Base-by-base conservation (phyloP, 2,797 vertebrate genomes). In the Prionace glauca region DNA sequence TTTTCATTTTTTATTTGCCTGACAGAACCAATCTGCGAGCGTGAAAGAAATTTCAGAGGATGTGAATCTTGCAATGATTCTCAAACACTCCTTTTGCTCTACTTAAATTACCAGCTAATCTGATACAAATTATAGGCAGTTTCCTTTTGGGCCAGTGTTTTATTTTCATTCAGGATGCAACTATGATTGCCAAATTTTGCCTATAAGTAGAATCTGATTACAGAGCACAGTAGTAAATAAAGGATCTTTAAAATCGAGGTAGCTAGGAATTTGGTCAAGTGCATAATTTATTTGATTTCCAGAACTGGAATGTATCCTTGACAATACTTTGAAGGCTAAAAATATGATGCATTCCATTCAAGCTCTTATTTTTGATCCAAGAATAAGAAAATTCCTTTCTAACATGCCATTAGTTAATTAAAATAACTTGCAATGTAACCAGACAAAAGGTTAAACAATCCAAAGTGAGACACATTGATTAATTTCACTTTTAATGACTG, bases 291-390 rank as follows among this genome's bases (percentile, higher is more conserved):
- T 65, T 65, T 91, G 56, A 91, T 12, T 60, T n/a, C 12, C 8
- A 60, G 88, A n/a, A 3, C 88, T 91, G 88, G 12, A 65, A 62
- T 91, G n/a, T 65, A 20, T n/a, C 56, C 56, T n/a, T 65, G 32
- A 7, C 32, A 22, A 14, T 91, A 60, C 8, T n/a, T 91, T 4
- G 29, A 20, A 91, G 88, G 32, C 29, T 91, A 60, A 65, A 65
- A 91, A 91, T 91, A 65, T 91, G 87, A 90, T n/a, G 56, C 11
- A 22, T 91, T n/a, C 56, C 32, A 65, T 91, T 91, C 56, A 65
- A 91, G 32, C 29, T 8, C 88, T 26, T 0, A n/a, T 65, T 60
- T 32, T 5, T 60, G 56, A 91, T n/a, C 56, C 26, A n/a, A 2
- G 88, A 91, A n/a, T 32, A 65, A 65, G 56, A n/a, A 65, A n/a